Evolutionary conservation across 2,797 vertebrate genomes (phyloP).

Genomic region (Bryconaethiops microstoma): DNA sequence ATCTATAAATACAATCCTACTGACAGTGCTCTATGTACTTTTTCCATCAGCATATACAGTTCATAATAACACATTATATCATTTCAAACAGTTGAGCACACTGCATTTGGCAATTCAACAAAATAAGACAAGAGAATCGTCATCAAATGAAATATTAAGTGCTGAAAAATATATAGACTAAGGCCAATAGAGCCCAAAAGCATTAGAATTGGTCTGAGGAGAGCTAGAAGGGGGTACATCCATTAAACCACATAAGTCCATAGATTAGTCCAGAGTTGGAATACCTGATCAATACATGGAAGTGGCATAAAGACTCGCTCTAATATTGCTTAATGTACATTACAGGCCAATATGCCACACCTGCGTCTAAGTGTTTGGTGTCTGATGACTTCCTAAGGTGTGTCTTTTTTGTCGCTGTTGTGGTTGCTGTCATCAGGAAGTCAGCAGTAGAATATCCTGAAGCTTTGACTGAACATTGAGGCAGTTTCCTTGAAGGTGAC

Average conservation of each 20-base stretch:
- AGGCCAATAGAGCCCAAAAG: constrained; percentile 51
- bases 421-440: constrained; percentile 33
- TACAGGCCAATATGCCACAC: constrained; percentile 55
- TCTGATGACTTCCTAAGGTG: constrained; percentile 43
- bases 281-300: constrained; percentile 59
- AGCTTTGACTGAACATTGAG: constrained; percentile 51
- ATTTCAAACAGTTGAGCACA: constrained; percentile 47
- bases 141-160: constrained; percentile 41
- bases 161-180: constrained; percentile 45
- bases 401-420: constrained; percentile 9
- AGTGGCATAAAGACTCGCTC: constrained; percentile 49
- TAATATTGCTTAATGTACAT: constrained; percentile 64
- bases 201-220: constrained; percentile 40
- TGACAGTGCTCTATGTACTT: constrained; percentile 45
- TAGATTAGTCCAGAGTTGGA: constrained; percentile 46
- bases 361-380: constrained; percentile 38
- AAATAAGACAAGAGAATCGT: constrained; percentile 38
- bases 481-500: constrained; percentile 58
- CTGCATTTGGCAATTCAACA: constrained; percentile 53
- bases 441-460: constrained; percentile 46
- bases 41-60: constrained; percentile 46
- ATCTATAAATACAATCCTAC: constrained; percentile 60
- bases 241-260: constrained; percentile 43
- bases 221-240: constrained; percentile 38
- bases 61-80: constrained; percentile 47